Evolutionary conservation across 2,113 vertebrate genomes (phyloP).

Genomic region (Thamnophis sirtalis): DNA sequence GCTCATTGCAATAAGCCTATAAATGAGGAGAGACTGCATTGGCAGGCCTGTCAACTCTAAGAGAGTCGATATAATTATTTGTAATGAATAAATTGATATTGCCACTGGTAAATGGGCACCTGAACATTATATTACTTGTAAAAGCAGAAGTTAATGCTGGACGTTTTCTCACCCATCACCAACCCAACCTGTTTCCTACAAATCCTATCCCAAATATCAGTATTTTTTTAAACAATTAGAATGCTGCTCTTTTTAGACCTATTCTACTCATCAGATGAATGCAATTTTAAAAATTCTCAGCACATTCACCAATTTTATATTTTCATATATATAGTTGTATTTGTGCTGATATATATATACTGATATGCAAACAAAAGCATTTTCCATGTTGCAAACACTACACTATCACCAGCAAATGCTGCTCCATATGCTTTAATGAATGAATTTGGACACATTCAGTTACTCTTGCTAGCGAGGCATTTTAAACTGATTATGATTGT

Average conservation of each 20-base stretch:
- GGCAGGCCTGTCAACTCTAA: not conserved
- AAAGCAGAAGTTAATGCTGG: not conserved
- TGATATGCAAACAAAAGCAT: not conserved
- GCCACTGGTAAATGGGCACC: not conserved
- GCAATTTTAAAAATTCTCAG: not conserved
- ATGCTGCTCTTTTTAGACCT: not conserved
- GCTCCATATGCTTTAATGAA: not conserved
- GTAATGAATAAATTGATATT: not conserved
- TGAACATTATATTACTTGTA: not conserved
- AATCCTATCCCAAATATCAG: not conserved
- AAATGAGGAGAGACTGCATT: not conserved
- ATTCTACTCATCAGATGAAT: fast-evolving
- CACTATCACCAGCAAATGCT: not conserved
- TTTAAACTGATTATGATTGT: not conserved
- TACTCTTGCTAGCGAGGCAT: not conserved
- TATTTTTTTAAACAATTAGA: not conserved
- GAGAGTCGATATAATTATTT: not conserved
- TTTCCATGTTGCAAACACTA: not conserved
- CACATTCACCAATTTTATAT: not conserved
- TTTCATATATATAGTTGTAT: too few species aligned
- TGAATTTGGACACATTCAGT: not conserved
- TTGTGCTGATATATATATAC: not conserved
- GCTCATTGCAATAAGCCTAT: not conserved
- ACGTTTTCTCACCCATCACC: not conserved
- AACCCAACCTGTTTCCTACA: not conserved